Base-by-base conservation (phyloP, 2,797 vertebrate species). In the Arremon brunneinucha region DNA sequence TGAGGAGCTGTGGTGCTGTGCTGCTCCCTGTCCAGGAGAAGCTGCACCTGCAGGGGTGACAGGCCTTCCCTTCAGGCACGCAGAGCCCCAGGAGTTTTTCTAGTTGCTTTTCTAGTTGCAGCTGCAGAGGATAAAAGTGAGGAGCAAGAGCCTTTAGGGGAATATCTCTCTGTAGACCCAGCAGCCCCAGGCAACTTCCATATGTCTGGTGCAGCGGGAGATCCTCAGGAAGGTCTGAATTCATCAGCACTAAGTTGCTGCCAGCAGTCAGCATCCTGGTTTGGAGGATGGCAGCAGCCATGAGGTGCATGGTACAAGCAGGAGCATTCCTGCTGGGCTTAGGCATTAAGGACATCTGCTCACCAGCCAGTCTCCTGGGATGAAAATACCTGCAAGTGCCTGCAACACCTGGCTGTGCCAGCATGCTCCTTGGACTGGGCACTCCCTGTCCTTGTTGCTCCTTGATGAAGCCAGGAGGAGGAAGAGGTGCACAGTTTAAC, bases 171-270 rank as follows among this genome's bases (percentile, higher is more conserved):
- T 80, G 52, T 39, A 80, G 50, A 86, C 23, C 3, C 9, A 30
- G 32, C 3, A 7, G 26, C 30, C 37, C 6, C 2, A 19, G 47
- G 16, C 30, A 26, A 26, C 52, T 74, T 69, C 46, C 24, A 15
- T 4, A 2, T 62, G 43, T 34, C 12, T 37, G 43, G 20, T 52
- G n/a, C 46, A 65, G 35, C 0, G 0, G 43, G 35, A 93, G 16
- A n/a, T 76, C n/a, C 30, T 65, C 76, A 35, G 64, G n/a, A 86
- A 77, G 28, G 52, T 76, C 68, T 59, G 64, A 77, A 59, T 57
- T 90, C 23, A n/a, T 85, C 26, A 67, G 28, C 32, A 17, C 11
- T 46, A 8, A 3, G 18, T 30, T 83, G n/a, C 20, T 37, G 27
- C 3, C 4, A 69, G 50, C 34, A 41, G 35, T 55, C 4, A 2